Evolutionary conservation across 1,140 invertebrate genomes (phyloP), one percentile per base, ranked within the genome.

Genomic region (Sitobion miscanthi): DNA sequence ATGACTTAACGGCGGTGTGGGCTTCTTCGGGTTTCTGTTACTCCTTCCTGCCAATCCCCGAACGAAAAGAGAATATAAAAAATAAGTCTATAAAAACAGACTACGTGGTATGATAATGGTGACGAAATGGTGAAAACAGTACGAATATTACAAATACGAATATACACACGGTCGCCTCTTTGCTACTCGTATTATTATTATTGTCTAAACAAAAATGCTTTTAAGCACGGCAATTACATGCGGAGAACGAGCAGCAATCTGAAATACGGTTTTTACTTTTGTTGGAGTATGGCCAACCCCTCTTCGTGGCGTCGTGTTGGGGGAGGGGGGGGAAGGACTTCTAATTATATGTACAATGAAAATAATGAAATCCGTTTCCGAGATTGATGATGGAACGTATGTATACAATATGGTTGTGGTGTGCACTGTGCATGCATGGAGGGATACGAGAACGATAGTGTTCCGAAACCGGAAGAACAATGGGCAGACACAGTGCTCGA

Each of bases 391-490:
- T 30, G 38, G 38, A 85, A 8, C 42, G 38, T 38, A 4, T 69
- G 62, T 69, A 30, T 69, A 30, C n/a, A 30, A 30, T 11, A 11
- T 30, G 30, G 57, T 30, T 69, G 30, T 17, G 30, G 2, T 17
- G 62, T 35, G 30, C 62, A 77, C n/a, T 77, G 62, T n/a, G 30
- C n/a, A 14, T 17, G 62, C 14, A 17, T 17, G 38, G 38, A 42
- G 23, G 38, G 23, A 85, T 14, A 5, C 38, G 4, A 30, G 83
- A n/a, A 42, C 86, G 11, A 35, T n/a, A 49, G 20, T 11, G 30
- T 49, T n/a, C 52, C 52, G 52, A 38, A 25, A 57, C 88, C 88
- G 88, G 88, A 89, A 89, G 52, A 54, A 57, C 87, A 54, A 88
- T 23, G 3, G 23, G 21, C 23, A 42, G 85, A 49, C 38, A 86